Evolutionary conservation across 2,888 invertebrate species (phyloP).

Genomic region (Thyatira batis): DNA sequence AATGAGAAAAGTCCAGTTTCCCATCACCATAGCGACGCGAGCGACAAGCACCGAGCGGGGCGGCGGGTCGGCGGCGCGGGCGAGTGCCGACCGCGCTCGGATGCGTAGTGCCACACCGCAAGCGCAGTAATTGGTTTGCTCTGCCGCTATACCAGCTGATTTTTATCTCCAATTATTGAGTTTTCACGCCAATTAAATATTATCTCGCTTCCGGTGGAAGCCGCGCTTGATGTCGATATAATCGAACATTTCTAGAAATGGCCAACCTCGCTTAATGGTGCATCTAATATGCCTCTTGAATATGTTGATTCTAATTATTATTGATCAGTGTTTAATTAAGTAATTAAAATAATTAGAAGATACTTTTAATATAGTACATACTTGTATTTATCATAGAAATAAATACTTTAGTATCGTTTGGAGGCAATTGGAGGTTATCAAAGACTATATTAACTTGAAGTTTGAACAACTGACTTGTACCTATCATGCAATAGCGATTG

Average conservation of each 20-base stretch:
- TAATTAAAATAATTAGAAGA: background rate
- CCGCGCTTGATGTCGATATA: constrained; percentile 53
- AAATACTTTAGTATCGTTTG: too few relatives aligned
- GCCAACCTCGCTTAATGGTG: constrained; percentile 7
- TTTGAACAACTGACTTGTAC: background rate
- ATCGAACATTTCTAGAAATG: constrained; percentile 48
- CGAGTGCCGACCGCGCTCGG: constrained; percentile 51
- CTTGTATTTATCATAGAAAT: too few relatives aligned
- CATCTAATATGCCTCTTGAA: constrained; percentile 27
- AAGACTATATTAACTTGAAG: too few relatives aligned
- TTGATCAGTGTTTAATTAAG: background rate
- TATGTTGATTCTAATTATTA: constrained; percentile 29
- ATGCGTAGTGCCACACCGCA: constrained; percentile 63
- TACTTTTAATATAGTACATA: too few relatives aligned
- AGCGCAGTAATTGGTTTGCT: constrained; percentile 74
- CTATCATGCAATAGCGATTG: background rate
- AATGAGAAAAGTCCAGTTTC: background rate
- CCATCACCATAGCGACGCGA: constrained; percentile 32
- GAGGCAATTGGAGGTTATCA: too few relatives aligned
- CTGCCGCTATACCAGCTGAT: constrained; percentile 60
- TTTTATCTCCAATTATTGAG: constrained; percentile 80
- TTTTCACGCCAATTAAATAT: constrained; percentile 81
- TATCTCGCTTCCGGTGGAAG: constrained; percentile 75
- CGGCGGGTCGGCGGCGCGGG: too few relatives aligned
- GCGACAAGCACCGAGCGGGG: constrained; percentile 5